Evolutionary conservation across 2,113 vertebrate species (phyloP), one percentile per base, ranked within the genome.

Genomic region (Nibea coibor): DNA sequence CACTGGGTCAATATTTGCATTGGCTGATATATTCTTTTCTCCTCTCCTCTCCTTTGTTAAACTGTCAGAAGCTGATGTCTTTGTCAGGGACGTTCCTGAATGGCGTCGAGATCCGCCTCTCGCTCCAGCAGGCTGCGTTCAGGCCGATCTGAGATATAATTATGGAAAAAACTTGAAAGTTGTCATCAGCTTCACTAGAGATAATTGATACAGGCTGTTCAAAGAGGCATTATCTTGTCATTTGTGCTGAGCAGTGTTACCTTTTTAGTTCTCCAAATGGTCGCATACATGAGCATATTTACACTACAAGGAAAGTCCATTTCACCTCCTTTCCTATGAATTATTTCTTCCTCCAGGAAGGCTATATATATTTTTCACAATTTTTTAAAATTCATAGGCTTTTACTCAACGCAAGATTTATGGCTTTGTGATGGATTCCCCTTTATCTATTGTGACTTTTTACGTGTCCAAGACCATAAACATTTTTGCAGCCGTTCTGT

Each of bases 221-320:
- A n/a, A 58, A 28, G 62, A 85, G 62, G 81, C 68, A 71, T 80
- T 80, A 78, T 67, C 65, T 75, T 59, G 80, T 86, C 82, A 51
- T 87, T 63, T 83, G 62, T 73, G 86, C 84, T 79, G 79, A 79
- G 67, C 42, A 80, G 82, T 71, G 81, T 73, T 75, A 81, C 66
- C 22, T 66, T 90, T 88, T 79, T 62, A 73, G 71, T 85, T 66
- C n/a, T 78, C 65, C 69, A 59, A 82, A 79, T 78, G 76, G 74
- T 59, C 50, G 51, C 67, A 35, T 74, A 81, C 83, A 74, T 47
- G 72, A 58, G 77, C 88, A 86, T 87, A 93, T 94, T 88, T 91
- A 91, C 90, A 89, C 82, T 89, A 94, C 93, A 94, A 51, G 73
- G 80, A 93, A 95, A 95, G 78, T 90, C 93, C 93, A 94, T 95